These are phyloP conservation scores for Phyllotreta striolata DNA, from an alignment of 2,888 invertebrate species.

Conservation along the genomic window DNA sequence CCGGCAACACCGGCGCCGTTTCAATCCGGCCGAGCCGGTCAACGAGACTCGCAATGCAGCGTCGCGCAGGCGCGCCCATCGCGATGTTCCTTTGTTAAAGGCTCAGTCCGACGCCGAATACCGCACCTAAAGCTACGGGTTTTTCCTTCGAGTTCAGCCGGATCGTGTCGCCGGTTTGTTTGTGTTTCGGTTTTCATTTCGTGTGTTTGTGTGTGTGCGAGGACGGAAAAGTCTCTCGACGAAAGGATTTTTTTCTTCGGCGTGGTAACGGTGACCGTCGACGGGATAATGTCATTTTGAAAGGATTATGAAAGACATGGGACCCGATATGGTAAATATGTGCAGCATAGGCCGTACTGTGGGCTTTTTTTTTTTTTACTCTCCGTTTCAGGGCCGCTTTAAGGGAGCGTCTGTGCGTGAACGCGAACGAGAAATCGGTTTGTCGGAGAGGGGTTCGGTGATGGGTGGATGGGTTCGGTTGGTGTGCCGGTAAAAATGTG, in stretches of 20 bases:
- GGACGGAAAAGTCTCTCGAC: slow-evolving; percentile 11
- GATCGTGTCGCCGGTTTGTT: slow-evolving; percentile 58
- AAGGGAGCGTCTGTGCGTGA: background rate
- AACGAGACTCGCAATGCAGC: slow-evolving; percentile 48
- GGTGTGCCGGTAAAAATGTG: no score
- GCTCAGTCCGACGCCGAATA: slow-evolving; percentile 57
- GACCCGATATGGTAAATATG: slow-evolving; percentile 77
- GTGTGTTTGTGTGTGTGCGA: slow-evolving; percentile 22
- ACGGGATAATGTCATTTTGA: slow-evolving; percentile 44
- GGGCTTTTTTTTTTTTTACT: no score
- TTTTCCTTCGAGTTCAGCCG: slow-evolving; percentile 56
- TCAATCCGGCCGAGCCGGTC: slow-evolving; percentile 40
- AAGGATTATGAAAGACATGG: slow-evolving; percentile 78
- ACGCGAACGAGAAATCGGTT: no score
- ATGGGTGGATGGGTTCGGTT: no score
- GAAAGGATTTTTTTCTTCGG: slow-evolving; percentile 29
- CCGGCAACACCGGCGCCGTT: slow-evolving; percentile 25
- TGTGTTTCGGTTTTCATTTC: slow-evolving; percentile 49
- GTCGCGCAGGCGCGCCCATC: slow-evolving; percentile 53
- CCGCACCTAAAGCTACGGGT: slow-evolving; percentile 53
- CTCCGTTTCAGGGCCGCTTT: slow-evolving; percentile 22
- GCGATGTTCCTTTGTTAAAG: slow-evolving; percentile 48
- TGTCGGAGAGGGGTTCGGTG: no score
- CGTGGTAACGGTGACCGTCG: slow-evolving; percentile 28
- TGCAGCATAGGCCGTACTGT: background rate